Percentiles rank a stretch among this genome's conserved stretches.
These are phyloP conservation scores for Xestoiulus laeticollis DNA, from an alignment of 2,888 invertebrate genomes.

Conservation along the genomic window DNA sequence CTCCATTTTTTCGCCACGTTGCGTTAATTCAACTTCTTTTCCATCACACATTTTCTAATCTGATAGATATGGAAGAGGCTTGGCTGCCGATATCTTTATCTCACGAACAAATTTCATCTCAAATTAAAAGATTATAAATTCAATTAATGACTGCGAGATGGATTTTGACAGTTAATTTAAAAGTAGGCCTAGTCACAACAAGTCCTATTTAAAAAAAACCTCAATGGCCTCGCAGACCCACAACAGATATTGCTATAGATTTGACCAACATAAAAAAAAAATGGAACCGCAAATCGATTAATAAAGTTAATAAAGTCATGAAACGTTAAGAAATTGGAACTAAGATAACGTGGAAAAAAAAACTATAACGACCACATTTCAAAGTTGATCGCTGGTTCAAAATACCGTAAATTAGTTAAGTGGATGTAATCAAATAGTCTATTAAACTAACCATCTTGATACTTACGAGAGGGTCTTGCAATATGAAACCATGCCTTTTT, in stretches of 20 bases:
- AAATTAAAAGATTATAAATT: slow-evolving; percentile 37
- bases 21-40: background rate
- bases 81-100: slow-evolving; percentile 6
- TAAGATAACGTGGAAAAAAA: too few species aligned
- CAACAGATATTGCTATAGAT: background rate
- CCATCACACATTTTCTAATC: slow-evolving; percentile 23
- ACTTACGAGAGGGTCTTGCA: background rate
- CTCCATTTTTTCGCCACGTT: slow-evolving; percentile 20
- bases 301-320: too few species aligned
- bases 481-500: background rate
- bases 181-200: background rate
- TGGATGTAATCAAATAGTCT: slow-evolving; percentile 14
- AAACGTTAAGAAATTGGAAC: too few species aligned
- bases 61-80: background rate
- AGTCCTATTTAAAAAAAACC: background rate
- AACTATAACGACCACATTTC: background rate
- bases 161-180: slow-evolving; percentile 34
- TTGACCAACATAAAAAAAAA: background rate
- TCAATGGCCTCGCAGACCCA: background rate
- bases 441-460: background rate
- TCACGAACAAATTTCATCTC: slow-evolving; percentile 27
- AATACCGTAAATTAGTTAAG: background rate
- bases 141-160: slow-evolving; percentile 23
- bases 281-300: too few species aligned
- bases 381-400: background rate